Conservation (phyloP, 2,888 invertebrate genomes). For the Drosophila melanocephala region DNA sequence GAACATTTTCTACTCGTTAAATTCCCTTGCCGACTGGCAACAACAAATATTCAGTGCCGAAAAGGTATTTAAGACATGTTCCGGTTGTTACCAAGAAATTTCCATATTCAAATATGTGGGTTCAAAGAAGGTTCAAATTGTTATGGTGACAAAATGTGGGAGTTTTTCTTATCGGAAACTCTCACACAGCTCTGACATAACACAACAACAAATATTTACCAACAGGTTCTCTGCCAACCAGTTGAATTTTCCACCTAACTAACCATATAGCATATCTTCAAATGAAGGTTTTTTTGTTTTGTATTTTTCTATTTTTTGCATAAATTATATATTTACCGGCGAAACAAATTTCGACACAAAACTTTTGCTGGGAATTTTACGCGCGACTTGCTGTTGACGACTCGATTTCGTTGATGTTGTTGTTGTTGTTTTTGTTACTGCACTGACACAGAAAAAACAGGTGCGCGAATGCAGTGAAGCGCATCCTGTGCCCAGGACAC, state of each 20-base stretch:
- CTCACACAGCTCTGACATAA: slow-evolving; percentile 50
- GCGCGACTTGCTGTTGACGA: slow-evolving; percentile 40
- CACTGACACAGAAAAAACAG: slow-evolving; percentile 54
- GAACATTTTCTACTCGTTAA: background rate
- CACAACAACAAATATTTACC: slow-evolving; percentile 11
- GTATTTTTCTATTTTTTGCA: slow-evolving; percentile 53
- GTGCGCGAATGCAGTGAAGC: slow-evolving; percentile 70
- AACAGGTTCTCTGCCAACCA: slow-evolving; percentile 50
- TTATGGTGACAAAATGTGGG: slow-evolving; percentile 56
- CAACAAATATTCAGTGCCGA: background rate
- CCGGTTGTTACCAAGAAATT: slow-evolving; percentile 42
- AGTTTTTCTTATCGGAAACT: slow-evolving; percentile 61
- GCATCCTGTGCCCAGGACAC: slow-evolving; percentile 73
- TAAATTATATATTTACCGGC: slow-evolving; percentile 68
- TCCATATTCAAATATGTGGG: slow-evolving; percentile 45
- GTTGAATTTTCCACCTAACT: slow-evolving; percentile 59
- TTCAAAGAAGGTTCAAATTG: slow-evolving; percentile 8
- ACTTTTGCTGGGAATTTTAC: slow-evolving; percentile 46
- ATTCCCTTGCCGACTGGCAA: background rate
- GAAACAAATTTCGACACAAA: slow-evolving; percentile 49
- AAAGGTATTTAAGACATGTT: slow-evolving; percentile 26
- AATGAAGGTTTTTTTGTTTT: slow-evolving; percentile 14
- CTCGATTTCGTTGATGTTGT: slow-evolving; percentile 4
- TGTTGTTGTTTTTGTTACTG: slow-evolving; percentile 16
- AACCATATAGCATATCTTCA: slow-evolving; percentile 36